These are phyloP conservation scores for Diorhabda carinulata DNA, from an alignment of 1,140 invertebrate genomes.

Conservation along the genomic window DNA sequence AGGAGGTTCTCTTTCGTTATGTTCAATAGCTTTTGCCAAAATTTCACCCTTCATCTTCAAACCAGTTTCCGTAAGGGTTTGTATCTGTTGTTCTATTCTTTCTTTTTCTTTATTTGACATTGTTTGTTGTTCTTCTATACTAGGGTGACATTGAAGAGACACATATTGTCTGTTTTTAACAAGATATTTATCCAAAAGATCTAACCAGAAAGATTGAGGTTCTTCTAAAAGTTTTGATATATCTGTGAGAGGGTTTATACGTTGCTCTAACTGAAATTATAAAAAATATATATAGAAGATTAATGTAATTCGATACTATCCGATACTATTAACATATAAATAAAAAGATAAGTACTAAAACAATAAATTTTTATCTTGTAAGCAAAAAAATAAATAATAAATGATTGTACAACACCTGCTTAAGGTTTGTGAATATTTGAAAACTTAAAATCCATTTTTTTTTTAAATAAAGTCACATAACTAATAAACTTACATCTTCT, in stretches of 20 bases:
- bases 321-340: too few relatives aligned
- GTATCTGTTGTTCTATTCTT: conserved; percentile 62
- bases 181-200: conserved; percentile 68
- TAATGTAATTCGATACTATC: too few relatives aligned
- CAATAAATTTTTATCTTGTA: too few relatives aligned
- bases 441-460: too few relatives aligned
- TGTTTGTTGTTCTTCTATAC: conserved; percentile 55
- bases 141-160: conserved; percentile 55
- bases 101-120: conserved; percentile 61
- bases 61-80: conserved; percentile 63
- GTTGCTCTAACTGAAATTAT: conserved; percentile 59
- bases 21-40: conserved; percentile 64
- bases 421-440: too few relatives aligned
- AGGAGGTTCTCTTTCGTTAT: conserved; percentile 73
- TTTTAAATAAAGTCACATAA: too few relatives aligned
- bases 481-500: conserved; percentile 61
- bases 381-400: too few relatives aligned
- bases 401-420: too few relatives aligned
- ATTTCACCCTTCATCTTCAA: conserved; percentile 59
- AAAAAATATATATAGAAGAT: too few relatives aligned
- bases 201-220: conserved; percentile 65
- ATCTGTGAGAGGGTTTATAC: conserved; percentile 67
- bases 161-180: conserved; percentile 54
- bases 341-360: too few relatives aligned
- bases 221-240: conserved; percentile 63